A percentile compares a stretch with the other conserved stretches of the same genome.
Conservation (phyloP, 37 sponge, comb jelly and placozoan species). For the Axinella damicornis region DNA sequence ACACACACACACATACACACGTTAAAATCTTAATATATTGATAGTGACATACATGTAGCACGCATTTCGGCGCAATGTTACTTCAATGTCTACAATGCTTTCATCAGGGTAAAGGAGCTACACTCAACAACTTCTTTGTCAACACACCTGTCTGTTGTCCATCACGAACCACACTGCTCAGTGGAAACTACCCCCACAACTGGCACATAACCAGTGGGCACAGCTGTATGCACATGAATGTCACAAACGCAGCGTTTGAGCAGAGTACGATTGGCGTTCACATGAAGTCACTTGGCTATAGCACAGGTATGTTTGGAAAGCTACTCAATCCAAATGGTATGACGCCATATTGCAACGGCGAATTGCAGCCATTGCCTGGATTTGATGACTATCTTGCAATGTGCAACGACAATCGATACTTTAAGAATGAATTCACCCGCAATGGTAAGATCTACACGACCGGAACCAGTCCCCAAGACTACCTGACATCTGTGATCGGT, state of each 20-base stretch:
- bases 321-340: conserved; percentile 59
- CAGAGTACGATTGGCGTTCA: conserved; percentile 55
- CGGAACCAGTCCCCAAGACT: conserved; percentile 64
- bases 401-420: conserved; percentile 78
- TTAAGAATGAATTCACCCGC: conserved; percentile 44
- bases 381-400: conserved; percentile 70
- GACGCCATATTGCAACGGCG: conserved; percentile 42
- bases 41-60: too few species aligned
- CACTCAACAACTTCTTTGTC: conserved; percentile 72
- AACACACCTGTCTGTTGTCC: conserved; percentile 91
- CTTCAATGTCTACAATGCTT: background rate
- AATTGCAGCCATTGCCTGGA: conserved; percentile 46
- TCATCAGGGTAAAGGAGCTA: conserved; percentile 42
- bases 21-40: too few species aligned
- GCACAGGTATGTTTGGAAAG: conserved; percentile 84
- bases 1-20: too few species aligned
- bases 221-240: conserved; percentile 79
- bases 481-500: conserved; percentile 77
- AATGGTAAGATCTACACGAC: conserved; percentile 51
- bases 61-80: too few species aligned
- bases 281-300: conserved; percentile 65
- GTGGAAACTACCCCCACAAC: conserved; percentile 77
- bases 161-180: conserved; percentile 70
- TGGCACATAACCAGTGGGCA: conserved; percentile 28
- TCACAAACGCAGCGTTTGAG: conserved; percentile 30